Base-by-base conservation (phyloP, 2,797 vertebrate genomes). In the Propithecus perrieri region DNA sequence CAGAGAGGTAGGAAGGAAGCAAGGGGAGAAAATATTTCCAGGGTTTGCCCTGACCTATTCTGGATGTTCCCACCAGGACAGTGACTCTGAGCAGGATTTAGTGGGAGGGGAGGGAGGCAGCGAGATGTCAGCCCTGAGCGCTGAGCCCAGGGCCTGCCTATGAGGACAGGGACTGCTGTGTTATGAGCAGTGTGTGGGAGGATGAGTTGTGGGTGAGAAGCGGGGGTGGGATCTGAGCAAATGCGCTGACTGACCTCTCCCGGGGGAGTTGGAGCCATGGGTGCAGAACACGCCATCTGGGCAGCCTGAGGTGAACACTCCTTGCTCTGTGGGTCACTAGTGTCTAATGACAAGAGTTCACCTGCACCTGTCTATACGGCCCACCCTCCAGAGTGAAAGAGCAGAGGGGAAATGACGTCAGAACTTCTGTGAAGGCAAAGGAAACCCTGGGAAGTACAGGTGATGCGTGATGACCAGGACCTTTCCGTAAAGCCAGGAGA, bases 331-430 rank as follows among this genome's bases (percentile, higher is more conserved):
- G 35, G 74, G 24, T 30, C 46, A 46, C 30, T 5, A 17, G 46
- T 12, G 4, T 26, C 43, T 46, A 14, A 7, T 12, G 50, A 48
- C 35, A 6, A 61, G 50, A 53, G 3, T 26, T 35, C 20, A 89
- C 2, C 7, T 74, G 5, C 0, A 24, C 1, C n/a, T 72, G 33
- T n/a, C 8, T 3, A 55, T 48, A 46, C 0, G 48, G 6, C 15
- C 24, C 12, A 35, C 26, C 63, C 17, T 81, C 11, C 10, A 46
- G 69, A 79, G 24, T 79, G 43, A 53, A 75, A 69, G 76, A 50
- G 10, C 28, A 50, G 83, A 95, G 41, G 4, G n/a, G 35, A 78
- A 69, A 41, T 17, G n/a, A 14, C 10, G 4, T 57, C n/a, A 35
- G n/a, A 26, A 18, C 5, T 13, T 75, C 15, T 48, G 28, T 15